Evolutionary conservation across 2,888 invertebrate species (phyloP).

Genomic region (Drosophila greeni): DNA sequence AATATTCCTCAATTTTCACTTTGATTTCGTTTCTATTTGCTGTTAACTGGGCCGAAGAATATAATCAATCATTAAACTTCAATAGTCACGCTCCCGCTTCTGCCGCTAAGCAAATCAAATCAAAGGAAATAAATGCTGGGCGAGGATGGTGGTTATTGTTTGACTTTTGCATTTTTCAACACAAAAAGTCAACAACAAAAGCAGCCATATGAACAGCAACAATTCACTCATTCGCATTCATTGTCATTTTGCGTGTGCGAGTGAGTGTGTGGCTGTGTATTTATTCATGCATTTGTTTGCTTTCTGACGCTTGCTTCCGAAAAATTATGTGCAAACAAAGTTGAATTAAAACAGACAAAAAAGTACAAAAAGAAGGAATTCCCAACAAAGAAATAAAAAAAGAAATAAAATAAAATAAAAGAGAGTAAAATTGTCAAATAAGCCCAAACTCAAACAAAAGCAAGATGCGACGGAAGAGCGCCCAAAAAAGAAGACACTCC

Average conservation of each 20-base stretch:
- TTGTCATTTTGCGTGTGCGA: conserved; percentile 30
- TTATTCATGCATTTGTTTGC: conserved; percentile 73
- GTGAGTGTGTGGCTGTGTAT: conserved; percentile 43
- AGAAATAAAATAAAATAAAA: conserved; percentile 20
- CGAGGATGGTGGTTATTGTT: conserved; percentile 45
- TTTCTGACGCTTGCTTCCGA: conserved; percentile 70
- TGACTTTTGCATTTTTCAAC: conserved; percentile 67
- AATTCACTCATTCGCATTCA: conserved; percentile 46
- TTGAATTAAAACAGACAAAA: conserved; percentile 60
- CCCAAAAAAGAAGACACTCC: conserved; percentile 12
- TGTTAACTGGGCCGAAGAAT: conserved; percentile 24
- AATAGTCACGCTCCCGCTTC: conserved; percentile 39
- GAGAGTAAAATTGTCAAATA: conserved; percentile 70
- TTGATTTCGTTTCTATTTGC: conserved; percentile 24
- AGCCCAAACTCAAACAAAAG: conserved; percentile 71
- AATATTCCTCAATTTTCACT: background rate
- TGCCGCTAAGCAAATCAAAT: conserved; percentile 51
- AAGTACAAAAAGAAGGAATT: conserved; percentile 9
- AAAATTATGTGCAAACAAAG: conserved; percentile 72
- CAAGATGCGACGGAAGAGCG: conserved; percentile 25
- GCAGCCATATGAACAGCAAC: conserved; percentile 44
- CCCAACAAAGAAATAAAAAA: conserved; percentile 2
- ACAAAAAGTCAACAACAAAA: conserved; percentile 36
- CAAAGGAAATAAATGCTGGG: conserved; percentile 50
- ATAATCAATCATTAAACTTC: conserved; percentile 66